Evolutionary conservation across 2,113 vertebrate genomes (phyloP).

Genomic region (Arenaria interpres): DNA sequence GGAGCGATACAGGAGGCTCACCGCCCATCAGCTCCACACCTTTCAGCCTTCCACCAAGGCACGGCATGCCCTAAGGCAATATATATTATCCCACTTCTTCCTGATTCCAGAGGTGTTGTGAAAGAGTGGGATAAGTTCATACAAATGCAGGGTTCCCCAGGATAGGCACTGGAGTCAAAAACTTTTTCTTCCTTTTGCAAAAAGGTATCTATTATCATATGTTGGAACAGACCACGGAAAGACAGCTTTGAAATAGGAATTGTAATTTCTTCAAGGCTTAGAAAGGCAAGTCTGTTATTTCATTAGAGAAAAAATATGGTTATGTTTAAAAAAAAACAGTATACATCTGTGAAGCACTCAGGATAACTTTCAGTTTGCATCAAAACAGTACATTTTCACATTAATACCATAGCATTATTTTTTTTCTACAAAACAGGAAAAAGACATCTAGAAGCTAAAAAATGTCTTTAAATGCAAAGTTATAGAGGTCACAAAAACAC

Average conservation of each 20-base stretch:
- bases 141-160: neutral
- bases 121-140: neutral
- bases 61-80: neutral
- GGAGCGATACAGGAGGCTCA: fast-evolving
- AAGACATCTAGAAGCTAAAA: neutral
- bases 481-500: neutral
- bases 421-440: too few relatives aligned
- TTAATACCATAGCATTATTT: neutral
- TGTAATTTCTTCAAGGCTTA: neutral
- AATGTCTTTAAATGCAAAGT: neutral
- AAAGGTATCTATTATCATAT: too few relatives aligned
- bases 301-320: neutral
- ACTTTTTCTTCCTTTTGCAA: fast-evolving
- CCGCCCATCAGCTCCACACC: neutral
- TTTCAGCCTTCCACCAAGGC: neutral
- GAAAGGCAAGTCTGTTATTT: neutral
- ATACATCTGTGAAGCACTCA: neutral
- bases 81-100: neutral
- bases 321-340: neutral
- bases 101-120: neutral
- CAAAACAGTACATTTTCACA: neutral
- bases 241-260: neutral
- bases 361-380: neutral
- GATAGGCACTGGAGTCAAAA: neutral
- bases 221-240: neutral